Base-by-base conservation (phyloP, 2,113 vertebrate genomes). In the Sorex araneus region DNA sequence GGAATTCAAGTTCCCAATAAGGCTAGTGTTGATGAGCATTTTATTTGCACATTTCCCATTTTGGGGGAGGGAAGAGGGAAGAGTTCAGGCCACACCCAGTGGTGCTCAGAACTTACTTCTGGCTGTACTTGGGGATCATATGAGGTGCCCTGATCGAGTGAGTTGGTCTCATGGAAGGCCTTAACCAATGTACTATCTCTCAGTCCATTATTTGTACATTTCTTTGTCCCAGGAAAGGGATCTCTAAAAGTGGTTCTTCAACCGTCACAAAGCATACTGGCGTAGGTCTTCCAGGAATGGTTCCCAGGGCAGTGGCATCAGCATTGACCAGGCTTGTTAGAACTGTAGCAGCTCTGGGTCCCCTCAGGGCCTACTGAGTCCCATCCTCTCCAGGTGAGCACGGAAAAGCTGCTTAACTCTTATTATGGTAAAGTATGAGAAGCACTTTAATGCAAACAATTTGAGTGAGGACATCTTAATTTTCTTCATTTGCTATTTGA, bases 401-500 rank as follows among this genome's bases (percentile, higher is more conserved):
- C 78, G 95, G 64, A 88, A 30, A 94, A 87, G 28, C 67, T 77
- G 28, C 64, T 60, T 25, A 83, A 92, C 71, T 76, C 43, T 91
- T 71, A 10, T 15, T 8, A 19, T 69, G 34, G 27, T 77, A n/a
- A 84, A 64, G n/a, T 67, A 50, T 85, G 43, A 79, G 28, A 90
- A 85, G 28, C 45, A 79, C 69, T 83, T 60, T 19, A 43, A 32
- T 71, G 0, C 76, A 93, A 89, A 81, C 16, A 67, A 9, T 88
- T 82, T 82, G 70, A 81, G 85, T 43, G 66, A 94, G 45, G 36
- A 70, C 64, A 57, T n/a, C 36, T 63, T 70, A 84, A 81, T 85
- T 92, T 86, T 93, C 32, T 95, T 84, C 85, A 90, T 76, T 79
- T 95, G 85, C 54, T 71, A 57, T 83, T 94, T 94, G 84, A 64